Conservation (phyloP, 2,888 invertebrate genomes). For the Nomada fucata region DNA sequence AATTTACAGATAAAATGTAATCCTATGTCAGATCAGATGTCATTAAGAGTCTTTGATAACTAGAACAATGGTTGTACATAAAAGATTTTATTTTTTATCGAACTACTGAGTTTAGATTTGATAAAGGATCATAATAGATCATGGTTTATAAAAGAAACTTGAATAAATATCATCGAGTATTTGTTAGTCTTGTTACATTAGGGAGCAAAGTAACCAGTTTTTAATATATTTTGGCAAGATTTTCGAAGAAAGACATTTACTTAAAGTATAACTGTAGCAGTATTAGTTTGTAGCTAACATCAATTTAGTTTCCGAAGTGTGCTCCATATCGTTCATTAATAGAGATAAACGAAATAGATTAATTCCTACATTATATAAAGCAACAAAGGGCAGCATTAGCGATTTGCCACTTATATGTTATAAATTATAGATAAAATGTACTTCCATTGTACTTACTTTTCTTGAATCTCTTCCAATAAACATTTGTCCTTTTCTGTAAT, state of each 20-base stretch:
- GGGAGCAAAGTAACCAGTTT: background rate
- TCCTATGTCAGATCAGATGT: slow-evolving; percentile 70
- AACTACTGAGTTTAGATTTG: background rate
- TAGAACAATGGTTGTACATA: slow-evolving; percentile 76
- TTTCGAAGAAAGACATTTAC: no score
- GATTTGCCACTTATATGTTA: background rate
- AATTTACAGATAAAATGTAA: slow-evolving; percentile 36
- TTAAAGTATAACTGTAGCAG: background rate
- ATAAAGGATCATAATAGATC: background rate
- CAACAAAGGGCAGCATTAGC: background rate
- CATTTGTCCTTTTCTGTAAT: slow-evolving; percentile 88
- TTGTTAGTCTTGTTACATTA: background rate
- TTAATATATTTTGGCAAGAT: background rate
- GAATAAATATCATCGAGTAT: background rate
- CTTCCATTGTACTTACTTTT: slow-evolving; percentile 85
- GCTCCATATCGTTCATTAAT: background rate
- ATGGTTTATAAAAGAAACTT: background rate
- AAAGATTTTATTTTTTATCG: slow-evolving; percentile 40
- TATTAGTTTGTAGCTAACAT: background rate
- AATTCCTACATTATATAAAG: background rate
- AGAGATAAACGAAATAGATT: background rate
- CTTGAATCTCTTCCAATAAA: slow-evolving; percentile 87
- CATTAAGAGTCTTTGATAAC: slow-evolving; percentile 74
- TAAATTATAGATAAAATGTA: background rate
- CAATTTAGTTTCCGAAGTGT: background rate